phyloP scores from a whole-genome alignment of 1,140 invertebrate genomes.

The Rhagoletis zephyria region DNA sequence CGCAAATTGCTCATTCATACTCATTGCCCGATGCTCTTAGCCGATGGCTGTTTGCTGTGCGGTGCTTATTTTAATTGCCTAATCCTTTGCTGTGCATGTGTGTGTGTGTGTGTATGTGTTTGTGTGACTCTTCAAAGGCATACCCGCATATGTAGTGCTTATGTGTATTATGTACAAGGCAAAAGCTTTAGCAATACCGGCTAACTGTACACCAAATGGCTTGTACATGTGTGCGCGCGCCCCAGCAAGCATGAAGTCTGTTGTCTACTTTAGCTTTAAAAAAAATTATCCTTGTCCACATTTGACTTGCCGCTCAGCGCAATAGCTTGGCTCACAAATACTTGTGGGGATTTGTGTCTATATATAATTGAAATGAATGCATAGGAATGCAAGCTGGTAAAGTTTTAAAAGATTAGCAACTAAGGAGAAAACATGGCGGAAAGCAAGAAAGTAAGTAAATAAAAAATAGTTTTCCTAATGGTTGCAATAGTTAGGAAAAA shows the following conservation, averaged over 20 bases:
- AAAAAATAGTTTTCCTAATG: neutral
- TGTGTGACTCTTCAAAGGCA: no score
- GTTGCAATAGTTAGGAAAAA: neutral
- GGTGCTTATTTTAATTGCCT: slow-evolving; percentile 16
- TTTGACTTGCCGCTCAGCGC: neutral
- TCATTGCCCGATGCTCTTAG: slow-evolving; percentile 15
- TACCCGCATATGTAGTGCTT: no score
- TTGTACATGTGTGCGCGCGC: no score
- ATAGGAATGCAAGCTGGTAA: neutral
- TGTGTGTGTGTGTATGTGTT: neutral
- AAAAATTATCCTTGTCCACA: neutral
- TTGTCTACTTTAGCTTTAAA: neutral
- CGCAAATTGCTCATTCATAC: neutral
- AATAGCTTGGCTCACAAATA: neutral
- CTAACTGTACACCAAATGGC: no score
- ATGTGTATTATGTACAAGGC: no score
- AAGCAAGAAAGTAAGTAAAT: neutral
- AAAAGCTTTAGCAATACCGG: no score
- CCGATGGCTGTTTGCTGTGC: neutral
- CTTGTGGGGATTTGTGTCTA: neutral
- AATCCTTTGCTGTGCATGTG: neutral
- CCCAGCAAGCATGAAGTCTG: neutral
- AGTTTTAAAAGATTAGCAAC: neutral
- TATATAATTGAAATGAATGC: slow-evolving; percentile 12
- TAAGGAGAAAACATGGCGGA: slow-evolving; percentile 1